These are phyloP conservation scores for Rotaria sp. DNA, from an alignment of 2,888 invertebrate genomes.

Conservation along the genomic window DNA sequence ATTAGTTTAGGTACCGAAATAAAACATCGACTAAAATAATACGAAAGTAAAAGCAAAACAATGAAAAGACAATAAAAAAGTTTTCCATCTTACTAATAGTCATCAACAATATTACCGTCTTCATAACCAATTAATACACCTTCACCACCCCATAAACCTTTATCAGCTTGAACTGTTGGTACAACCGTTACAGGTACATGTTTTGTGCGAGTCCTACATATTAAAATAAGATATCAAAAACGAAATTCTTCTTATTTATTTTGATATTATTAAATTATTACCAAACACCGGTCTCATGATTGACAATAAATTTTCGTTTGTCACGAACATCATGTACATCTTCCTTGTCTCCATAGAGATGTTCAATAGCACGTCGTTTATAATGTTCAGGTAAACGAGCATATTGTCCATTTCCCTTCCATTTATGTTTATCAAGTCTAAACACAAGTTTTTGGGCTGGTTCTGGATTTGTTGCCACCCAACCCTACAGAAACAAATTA, in stretches of 20 bases:
- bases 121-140: conserved; percentile 79
- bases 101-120: conserved; percentile 52
- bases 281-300: conserved; percentile 37
- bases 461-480: not conserved
- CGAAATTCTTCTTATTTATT: not conserved
- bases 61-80: conserved; percentile 57
- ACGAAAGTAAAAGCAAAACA: conserved; percentile 60
- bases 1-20: conserved; percentile 79
- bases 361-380: conserved; percentile 34
- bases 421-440: not conserved
- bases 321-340: conserved; percentile 36
- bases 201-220: conserved; percentile 45
- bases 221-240: not conserved
- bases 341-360: conserved; percentile 32
- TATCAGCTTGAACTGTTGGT: conserved; percentile 70
- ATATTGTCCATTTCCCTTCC: not conserved
- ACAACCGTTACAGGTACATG: conserved; percentile 63
- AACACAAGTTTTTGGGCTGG: not conserved
- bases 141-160: conserved; percentile 94
- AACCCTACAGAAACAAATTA: not conserved
- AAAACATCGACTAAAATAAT: conserved; percentile 46
- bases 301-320: conserved; percentile 33
- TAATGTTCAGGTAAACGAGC: conserved; percentile 40
- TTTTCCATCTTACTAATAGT: not conserved
- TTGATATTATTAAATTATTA: not conserved